Evolutionary conservation across 2,888 invertebrate species (phyloP).

Genomic region (Thymelicus lineola): DNA sequence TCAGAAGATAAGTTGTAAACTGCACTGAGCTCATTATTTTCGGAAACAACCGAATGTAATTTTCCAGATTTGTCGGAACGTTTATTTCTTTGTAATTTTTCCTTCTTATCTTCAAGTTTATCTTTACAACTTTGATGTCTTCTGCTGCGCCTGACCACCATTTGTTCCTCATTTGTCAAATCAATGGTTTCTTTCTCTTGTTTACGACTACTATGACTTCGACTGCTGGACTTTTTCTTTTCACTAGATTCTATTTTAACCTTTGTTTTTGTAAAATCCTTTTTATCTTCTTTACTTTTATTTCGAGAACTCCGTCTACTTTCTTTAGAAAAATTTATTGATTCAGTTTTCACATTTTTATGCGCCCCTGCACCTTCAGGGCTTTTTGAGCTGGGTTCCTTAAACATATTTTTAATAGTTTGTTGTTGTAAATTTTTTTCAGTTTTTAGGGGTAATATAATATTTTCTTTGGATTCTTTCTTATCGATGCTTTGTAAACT

Average conservation of each 20-base stretch:
- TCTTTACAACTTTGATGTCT: slow-evolving; percentile 54
- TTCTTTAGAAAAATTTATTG: background rate
- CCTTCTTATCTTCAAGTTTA: slow-evolving; percentile 42
- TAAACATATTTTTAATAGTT: slow-evolving; percentile 11
- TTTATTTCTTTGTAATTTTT: background rate
- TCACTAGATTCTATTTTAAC: slow-evolving; percentile 13
- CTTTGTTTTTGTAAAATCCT: background rate
- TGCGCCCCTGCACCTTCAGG: background rate
- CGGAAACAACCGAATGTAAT: background rate
- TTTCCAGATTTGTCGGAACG: background rate
- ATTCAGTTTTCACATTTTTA: slow-evolving; percentile 1
- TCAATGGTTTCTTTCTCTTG: slow-evolving; percentile 39
- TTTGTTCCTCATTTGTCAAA: slow-evolving; percentile 49
- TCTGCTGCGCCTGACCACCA: slow-evolving; percentile 62
- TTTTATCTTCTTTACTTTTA: background rate
- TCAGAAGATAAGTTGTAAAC: slow-evolving; percentile 64
- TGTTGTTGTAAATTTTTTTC: slow-evolving; percentile 18
- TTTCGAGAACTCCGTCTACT: slow-evolving; percentile 2
- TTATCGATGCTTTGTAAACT: background rate
- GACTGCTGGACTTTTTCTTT: slow-evolving; percentile 11
- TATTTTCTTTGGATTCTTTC: background rate
- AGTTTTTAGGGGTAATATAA: background rate
- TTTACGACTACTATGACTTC: slow-evolving; percentile 41
- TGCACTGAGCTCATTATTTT: slow-evolving; percentile 59
- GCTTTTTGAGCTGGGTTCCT: background rate